phyloP scores from a whole-genome alignment of 2,888 invertebrate genomes.

The Lymantria monacha region DNA sequence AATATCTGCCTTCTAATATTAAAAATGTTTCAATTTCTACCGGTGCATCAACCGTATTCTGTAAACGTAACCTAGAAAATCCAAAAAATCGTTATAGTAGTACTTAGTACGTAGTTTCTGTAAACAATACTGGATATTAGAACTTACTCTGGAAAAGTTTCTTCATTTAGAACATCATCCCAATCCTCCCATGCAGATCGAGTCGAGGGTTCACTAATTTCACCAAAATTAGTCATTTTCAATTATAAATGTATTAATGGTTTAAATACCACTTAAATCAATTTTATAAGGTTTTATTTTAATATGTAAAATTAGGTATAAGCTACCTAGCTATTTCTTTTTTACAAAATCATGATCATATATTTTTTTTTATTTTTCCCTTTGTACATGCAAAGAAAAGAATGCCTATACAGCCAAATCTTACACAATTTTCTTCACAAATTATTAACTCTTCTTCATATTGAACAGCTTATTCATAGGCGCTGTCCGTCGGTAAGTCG shows the following conservation, averaged over 20 bases:
- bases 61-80: conserved; percentile 55
- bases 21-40: conserved; percentile 51
- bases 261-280: conserved; percentile 4
- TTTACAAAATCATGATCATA: no score
- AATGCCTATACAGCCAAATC: no score
- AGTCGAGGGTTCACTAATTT: conserved; percentile 67
- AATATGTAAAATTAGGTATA: no score
- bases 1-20: conserved; percentile 67
- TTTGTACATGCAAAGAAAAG: no score
- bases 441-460: no score
- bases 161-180: conserved; percentile 53
- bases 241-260: conserved; percentile 2
- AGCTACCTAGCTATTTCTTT: no score
- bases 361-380: no score
- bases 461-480: no score
- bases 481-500: no score
- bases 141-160: conserved; percentile 39
- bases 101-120: not conserved
- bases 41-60: conserved; percentile 34
- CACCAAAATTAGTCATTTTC: conserved; percentile 63
- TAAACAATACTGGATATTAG: not conserved
- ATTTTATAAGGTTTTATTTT: no score
- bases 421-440: no score
- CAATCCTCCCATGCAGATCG: conserved; percentile 73
- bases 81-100: no score